Conservation (phyloP, 2,113 vertebrate genomes). For the Sterna hirundo region DNA sequence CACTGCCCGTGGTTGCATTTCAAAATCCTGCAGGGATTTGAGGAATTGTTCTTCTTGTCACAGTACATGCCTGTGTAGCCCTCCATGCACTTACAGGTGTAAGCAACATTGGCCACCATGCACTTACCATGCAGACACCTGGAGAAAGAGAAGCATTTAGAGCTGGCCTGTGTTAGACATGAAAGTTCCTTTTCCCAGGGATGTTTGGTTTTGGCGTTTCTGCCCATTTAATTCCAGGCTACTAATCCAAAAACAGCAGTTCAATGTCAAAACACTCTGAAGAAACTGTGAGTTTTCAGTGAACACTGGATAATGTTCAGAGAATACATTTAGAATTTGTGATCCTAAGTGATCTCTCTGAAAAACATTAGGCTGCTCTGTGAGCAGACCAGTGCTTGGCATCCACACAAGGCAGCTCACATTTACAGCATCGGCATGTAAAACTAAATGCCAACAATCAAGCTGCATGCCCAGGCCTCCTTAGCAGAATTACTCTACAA, state of each 20-base stretch:
- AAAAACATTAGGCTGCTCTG: neutral
- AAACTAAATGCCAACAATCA: neutral
- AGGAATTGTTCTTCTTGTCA: constrained; percentile 83
- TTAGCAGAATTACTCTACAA: neutral
- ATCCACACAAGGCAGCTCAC: neutral
- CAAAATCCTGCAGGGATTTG: constrained; percentile 80
- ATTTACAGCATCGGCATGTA: neutral
- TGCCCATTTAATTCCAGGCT: neutral
- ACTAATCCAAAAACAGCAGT: neutral
- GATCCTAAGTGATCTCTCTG: neutral
- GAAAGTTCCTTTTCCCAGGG: neutral
- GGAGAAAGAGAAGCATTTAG: constrained; percentile 24
- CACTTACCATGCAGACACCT: constrained; percentile 91
- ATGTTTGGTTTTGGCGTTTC: neutral
- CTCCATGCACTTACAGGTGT: constrained; percentile 86
- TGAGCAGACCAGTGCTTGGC: neutral
- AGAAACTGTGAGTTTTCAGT: neutral
- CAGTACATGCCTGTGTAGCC: constrained; percentile 87
- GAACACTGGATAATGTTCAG: neutral
- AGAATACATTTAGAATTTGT: neutral
- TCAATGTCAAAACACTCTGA: neutral
- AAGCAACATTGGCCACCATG: constrained; percentile 74
- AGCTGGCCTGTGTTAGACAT: neutral
- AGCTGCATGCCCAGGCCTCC: neutral
- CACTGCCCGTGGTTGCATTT: constrained; percentile 91